phyloP scores from a whole-genome alignment of 2,797 vertebrate genomes.

The Clarias fuscus region DNA sequence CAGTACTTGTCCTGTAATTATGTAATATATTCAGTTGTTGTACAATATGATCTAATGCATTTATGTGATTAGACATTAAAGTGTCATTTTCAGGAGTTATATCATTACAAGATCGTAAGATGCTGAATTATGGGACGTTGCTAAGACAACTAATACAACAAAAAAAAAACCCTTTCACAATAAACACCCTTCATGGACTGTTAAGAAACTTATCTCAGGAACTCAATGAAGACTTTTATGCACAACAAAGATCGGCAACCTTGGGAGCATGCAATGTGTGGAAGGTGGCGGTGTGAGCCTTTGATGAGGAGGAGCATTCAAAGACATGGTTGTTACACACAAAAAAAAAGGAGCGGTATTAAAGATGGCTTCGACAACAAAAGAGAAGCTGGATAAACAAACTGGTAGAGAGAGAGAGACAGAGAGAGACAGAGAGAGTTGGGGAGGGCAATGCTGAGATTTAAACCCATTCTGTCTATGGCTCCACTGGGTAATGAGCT shows the following conservation, averaged over 20 bases:
- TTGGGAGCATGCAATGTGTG: slow-evolving; percentile 26
- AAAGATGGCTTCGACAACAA: slow-evolving; percentile 46
- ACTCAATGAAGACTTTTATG: slow-evolving; percentile 6
- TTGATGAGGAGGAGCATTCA: slow-evolving; percentile 35
- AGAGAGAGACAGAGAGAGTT: slow-evolving; percentile 28
- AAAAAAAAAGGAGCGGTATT: slow-evolving; percentile 18
- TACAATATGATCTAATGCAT: background rate
- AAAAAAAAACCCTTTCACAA: background rate
- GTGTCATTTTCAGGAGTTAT: background rate
- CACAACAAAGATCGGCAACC: slow-evolving; percentile 23
- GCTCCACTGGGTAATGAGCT: slow-evolving; percentile 75
- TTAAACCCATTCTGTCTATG: slow-evolving; percentile 78
- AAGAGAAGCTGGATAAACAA: slow-evolving; percentile 47
- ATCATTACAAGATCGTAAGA: background rate
- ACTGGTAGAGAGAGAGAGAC: slow-evolving; percentile 35
- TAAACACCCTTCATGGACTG: slow-evolving; percentile 11
- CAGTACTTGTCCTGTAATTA: background rate
- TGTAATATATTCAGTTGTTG: background rate
- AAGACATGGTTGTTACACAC: slow-evolving; percentile 34
- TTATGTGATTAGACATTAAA: background rate
- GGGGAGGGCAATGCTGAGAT: slow-evolving; percentile 67
- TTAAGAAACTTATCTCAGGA: slow-evolving; percentile 31
- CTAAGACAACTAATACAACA: background rate
- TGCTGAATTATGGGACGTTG: background rate
- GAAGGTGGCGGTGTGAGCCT: slow-evolving; percentile 1